These are phyloP conservation scores for Tuberolachnus salignus DNA, from an alignment of 2,888 invertebrate species.

Conservation along the genomic window DNA sequence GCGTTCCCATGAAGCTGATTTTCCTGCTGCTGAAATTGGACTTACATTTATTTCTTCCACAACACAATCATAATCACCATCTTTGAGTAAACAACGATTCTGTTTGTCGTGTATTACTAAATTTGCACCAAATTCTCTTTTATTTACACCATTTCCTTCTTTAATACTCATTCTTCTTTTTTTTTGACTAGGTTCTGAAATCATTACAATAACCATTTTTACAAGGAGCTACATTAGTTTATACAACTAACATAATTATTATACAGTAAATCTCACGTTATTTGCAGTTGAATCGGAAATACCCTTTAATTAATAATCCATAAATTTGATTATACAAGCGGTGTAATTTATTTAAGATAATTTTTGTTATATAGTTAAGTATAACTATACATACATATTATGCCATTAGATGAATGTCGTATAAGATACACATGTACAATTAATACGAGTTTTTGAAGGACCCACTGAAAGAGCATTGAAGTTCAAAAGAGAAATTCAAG, in stretches of 20 bases:
- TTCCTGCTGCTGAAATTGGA: slow-evolving; percentile 61
- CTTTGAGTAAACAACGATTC: slow-evolving; percentile 81
- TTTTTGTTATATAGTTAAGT: too few relatives aligned
- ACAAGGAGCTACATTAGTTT: not conserved
- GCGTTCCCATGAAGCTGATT: slow-evolving; percentile 71
- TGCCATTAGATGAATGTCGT: too few relatives aligned
- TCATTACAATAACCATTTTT: not conserved
- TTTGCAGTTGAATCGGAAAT: too few relatives aligned
- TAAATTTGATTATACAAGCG: too few relatives aligned
- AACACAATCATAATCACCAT: slow-evolving; percentile 89
- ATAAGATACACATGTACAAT: too few relatives aligned
- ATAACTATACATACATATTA: too few relatives aligned
- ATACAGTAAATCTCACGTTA: too few relatives aligned
- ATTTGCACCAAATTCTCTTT: slow-evolving; percentile 73
- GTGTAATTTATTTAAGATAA: too few relatives aligned
- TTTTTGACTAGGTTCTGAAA: slow-evolving; percentile 51
- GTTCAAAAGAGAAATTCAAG: too few relatives aligned
- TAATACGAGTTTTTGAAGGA: too few relatives aligned
- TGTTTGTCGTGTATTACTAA: slow-evolving; percentile 89
- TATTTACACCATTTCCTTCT: slow-evolving; percentile 53
- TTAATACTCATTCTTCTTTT: slow-evolving; percentile 57
- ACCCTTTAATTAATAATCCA: too few relatives aligned
- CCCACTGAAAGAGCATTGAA: too few relatives aligned
- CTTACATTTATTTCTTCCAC: slow-evolving; percentile 65
- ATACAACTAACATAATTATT: not conserved